A percentile compares a stretch with the other conserved stretches of the same genome.
Conservation (phyloP, 2,888 invertebrate genomes). For the Ophioninae sp. region DNA sequence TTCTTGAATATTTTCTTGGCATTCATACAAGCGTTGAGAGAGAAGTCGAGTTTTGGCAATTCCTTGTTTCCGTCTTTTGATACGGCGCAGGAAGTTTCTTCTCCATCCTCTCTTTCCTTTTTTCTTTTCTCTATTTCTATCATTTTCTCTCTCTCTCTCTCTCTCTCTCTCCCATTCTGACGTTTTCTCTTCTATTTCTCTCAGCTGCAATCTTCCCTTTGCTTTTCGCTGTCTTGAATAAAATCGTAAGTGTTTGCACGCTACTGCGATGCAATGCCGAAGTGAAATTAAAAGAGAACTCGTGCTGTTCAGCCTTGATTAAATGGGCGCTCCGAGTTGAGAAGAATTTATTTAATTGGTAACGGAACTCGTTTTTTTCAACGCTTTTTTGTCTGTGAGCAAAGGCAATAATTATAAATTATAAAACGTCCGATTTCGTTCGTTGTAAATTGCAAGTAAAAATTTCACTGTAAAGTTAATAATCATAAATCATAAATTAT, state of each 20-base stretch:
- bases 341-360: neutral
- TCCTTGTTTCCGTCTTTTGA: conserved; percentile 10
- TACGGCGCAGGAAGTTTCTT: conserved; percentile 6
- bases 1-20: conserved; percentile 39
- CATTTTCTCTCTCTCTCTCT: neutral
- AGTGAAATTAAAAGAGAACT: conserved; percentile 38
- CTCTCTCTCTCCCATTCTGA: neutral
- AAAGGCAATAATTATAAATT: too few relatives aligned
- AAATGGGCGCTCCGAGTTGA: too few relatives aligned
- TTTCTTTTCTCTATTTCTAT: neutral
- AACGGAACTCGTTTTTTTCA: too few relatives aligned
- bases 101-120: neutral
- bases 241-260: conserved; percentile 7
- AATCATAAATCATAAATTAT: too few relatives aligned
- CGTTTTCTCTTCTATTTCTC: neutral
- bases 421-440: too few relatives aligned
- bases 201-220: conserved; percentile 4
- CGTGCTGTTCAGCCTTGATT: neutral
- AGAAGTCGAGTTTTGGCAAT: conserved; percentile 35
- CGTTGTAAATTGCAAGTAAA: too few relatives aligned
- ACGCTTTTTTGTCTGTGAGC: too few relatives aligned
- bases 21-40: conserved; percentile 21
- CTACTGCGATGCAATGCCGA: neutral
- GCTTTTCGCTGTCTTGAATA: neutral
- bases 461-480: too few relatives aligned